Conservation (phyloP, 2,888 invertebrate genomes). For the Limenitis camilla region DNA sequence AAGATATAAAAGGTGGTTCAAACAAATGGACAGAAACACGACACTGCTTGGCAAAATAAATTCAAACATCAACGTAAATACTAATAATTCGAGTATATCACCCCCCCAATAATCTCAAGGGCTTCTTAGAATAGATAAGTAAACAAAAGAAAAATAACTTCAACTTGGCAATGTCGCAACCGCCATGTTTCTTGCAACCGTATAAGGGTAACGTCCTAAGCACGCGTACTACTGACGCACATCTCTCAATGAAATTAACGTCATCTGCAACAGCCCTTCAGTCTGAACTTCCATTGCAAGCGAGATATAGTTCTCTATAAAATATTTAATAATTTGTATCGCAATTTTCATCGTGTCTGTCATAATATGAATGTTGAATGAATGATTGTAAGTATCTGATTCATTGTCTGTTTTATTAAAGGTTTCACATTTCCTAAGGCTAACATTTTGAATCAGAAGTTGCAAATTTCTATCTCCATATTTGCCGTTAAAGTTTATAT, state of each 20-base stretch:
- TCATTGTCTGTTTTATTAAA: no score
- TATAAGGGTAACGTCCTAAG: conserved; percentile 28
- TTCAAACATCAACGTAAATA: background rate
- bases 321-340: no score
- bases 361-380: no score
- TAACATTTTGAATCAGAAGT: no score
- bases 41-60: no score
- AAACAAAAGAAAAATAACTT: conserved; percentile 14
- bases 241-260: conserved; percentile 28
- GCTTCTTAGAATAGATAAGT: conserved; percentile 8
- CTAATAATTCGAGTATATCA: background rate
- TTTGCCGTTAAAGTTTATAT: no score
- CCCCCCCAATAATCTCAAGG: background rate
- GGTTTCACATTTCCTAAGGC: no score
- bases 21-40: no score
- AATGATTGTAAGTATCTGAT: no score
- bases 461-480: no score
- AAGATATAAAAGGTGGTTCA: no score
- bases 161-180: conserved; percentile 11
- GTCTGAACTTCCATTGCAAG: background rate
- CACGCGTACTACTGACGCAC: conserved; percentile 19
- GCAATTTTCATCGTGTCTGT: no score
- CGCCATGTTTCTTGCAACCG: conserved; percentile 16
- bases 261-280: conserved; percentile 22
- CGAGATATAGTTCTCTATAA: background rate